Base-by-base conservation (phyloP, 2,797 vertebrate species). In the Meriones psammophilus region DNA sequence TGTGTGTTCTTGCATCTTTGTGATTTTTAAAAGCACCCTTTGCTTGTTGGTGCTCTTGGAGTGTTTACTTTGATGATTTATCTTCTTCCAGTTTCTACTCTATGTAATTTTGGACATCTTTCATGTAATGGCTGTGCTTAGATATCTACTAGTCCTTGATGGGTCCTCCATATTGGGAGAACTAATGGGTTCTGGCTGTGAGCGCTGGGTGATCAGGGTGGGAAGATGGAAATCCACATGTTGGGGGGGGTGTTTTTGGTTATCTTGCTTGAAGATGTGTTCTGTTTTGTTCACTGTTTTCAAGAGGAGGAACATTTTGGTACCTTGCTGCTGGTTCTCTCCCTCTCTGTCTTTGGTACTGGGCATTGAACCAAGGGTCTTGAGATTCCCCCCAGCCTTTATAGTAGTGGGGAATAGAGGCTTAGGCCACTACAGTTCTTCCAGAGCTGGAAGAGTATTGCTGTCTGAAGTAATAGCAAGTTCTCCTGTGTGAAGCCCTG, bases 51-150 rank as follows among this genome's bases (percentile, higher is more conserved):
- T 28, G 13, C 73, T 89, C 39, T 92, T 78, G 62, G 78, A 74
- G 46, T 54, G 66, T 68, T 94, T 62, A 77, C 2, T 74, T 17
- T 94, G 74, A 94, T 60, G 9, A 76, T 90, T 93, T 91, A 74
- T n/a, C 88, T 80, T n/a, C 88, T 80, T 94, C 10, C 86, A 66
- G 24, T 60, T 93, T 20, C 69, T 58, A 14, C 77, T 96, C 50
- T 90, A n/a, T 91, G 60, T 74, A 83, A 88, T 74, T 88, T 88
- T 74, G 24, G 68, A 56, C 26, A 20, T 58, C n/a, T 73, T 87
- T 88, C 9, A 4, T 86, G 1, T 66, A 58, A 79, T 50, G 76
- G 42, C 36, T 89, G 42, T 79, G n/a, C 58, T 36, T 42, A 62
- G 17, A 68, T 93, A 79, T 30, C 69, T 84, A 76, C 15, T 66